Percentiles rank a stretch among this genome's conserved stretches.
Evolutionary conservation across 2,888 invertebrate species (phyloP).

Genomic region (Trichacis sp.): DNA sequence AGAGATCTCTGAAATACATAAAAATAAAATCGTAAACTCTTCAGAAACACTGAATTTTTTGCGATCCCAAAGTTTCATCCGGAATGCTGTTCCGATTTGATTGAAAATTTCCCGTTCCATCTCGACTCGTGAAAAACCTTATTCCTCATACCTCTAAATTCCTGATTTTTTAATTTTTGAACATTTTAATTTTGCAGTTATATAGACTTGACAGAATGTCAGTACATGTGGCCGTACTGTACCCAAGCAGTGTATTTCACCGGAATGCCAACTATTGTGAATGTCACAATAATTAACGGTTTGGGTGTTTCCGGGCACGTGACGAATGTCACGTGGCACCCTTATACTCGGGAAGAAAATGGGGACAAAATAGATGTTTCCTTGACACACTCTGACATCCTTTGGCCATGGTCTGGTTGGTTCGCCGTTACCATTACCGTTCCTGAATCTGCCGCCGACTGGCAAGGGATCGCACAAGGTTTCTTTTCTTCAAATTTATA

Average conservation of each 20-base stretch:
- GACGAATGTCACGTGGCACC: slow-evolving; percentile 80
- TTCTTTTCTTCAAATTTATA: too few relatives aligned
- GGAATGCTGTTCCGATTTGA: too few relatives aligned
- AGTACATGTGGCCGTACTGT: slow-evolving; percentile 99
- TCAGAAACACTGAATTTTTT: not conserved
- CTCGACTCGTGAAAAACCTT: too few relatives aligned
- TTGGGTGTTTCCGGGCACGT: slow-evolving; percentile 90
- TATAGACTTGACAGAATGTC: slow-evolving; percentile 93
- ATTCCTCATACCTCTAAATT: too few relatives aligned
- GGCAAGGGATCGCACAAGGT: slow-evolving; percentile 83
- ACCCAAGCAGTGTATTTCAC: slow-evolving; percentile 93
- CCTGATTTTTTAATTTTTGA: not conserved
- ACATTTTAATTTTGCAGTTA: slow-evolving; percentile 80
- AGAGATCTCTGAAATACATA: too few relatives aligned
- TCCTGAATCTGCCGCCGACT: slow-evolving; percentile 74
- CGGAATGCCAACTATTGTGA: slow-evolving; percentile 88
- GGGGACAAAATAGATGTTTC: slow-evolving; percentile 79
- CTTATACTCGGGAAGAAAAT: slow-evolving; percentile 84
- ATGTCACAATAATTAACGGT: slow-evolving; percentile 94
- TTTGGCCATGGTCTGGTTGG: slow-evolving; percentile 99
- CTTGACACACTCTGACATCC: slow-evolving; percentile 80
- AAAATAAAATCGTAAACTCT: too few relatives aligned
- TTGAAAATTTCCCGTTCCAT: too few relatives aligned
- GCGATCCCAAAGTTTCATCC: too few relatives aligned
- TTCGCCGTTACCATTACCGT: slow-evolving; percentile 84